Evolutionary conservation across 2,888 invertebrate species (phyloP).

Genomic region (Drosophila colorata): DNA sequence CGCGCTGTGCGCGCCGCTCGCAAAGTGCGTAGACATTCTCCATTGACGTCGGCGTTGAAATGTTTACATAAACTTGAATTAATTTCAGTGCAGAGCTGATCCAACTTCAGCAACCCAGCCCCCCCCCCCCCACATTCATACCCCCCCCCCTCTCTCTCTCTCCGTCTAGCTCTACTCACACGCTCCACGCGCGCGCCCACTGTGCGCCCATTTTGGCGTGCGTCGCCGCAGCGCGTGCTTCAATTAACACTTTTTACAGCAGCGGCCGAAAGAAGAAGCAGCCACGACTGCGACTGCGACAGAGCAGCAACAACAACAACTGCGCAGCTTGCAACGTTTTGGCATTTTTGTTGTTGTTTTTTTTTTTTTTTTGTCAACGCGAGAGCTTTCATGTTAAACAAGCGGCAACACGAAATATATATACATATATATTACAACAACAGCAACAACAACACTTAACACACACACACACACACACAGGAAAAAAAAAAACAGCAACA

Average conservation of each 20-base stretch:
- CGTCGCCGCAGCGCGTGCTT: slow-evolving; percentile 62
- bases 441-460: slow-evolving; percentile 29
- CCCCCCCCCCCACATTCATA: background rate
- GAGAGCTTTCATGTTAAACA: slow-evolving; percentile 51
- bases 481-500: slow-evolving; percentile 20
- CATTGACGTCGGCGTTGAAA: slow-evolving; percentile 71
- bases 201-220: slow-evolving; percentile 9
- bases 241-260: slow-evolving; percentile 66
- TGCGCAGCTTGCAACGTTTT: slow-evolving; percentile 44
- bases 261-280: slow-evolving; percentile 13
- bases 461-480: slow-evolving; percentile 26
- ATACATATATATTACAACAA: background rate
- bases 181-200: background rate
- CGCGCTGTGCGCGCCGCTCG: slow-evolving; percentile 3
- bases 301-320: slow-evolving; percentile 17
- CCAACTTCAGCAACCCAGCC: background rate
- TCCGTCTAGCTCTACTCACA: no score
- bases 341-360: slow-evolving; percentile 4
- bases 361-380: slow-evolving; percentile 31
- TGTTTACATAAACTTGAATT: slow-evolving; percentile 73
- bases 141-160: background rate
- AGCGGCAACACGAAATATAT: slow-evolving; percentile 41
- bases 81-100: slow-evolving; percentile 55
- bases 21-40: slow-evolving; percentile 61
- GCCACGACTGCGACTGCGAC: background rate